These are phyloP conservation scores for Scolopax rusticola DNA, from an alignment of 2,797 vertebrate species.

Conservation along the genomic window DNA sequence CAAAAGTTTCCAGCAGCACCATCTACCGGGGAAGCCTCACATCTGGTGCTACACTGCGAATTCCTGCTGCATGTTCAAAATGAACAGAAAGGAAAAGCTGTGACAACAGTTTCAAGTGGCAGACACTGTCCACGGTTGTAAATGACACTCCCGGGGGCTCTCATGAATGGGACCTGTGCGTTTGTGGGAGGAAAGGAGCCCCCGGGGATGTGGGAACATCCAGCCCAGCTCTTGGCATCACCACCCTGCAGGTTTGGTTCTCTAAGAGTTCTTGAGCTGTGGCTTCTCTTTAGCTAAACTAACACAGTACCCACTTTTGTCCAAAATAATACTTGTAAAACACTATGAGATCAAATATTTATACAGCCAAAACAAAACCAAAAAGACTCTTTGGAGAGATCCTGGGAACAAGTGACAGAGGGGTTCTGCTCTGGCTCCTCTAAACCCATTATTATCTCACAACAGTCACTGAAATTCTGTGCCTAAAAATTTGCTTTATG, in stretches of 20 bases:
- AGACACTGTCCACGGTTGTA: accelerated
- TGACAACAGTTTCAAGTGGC: accelerated
- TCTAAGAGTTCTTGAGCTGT: background rate
- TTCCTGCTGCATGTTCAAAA: accelerated
- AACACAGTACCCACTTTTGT: background rate
- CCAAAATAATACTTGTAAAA: background rate
- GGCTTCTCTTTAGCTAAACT: background rate
- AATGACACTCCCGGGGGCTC: background rate
- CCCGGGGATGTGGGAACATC: accelerated
- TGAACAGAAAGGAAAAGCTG: background rate
- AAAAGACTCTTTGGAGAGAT: background rate
- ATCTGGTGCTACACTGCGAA: accelerated
- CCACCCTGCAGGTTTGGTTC: background rate
- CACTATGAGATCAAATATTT: background rate
- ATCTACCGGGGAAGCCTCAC: slow-evolving; percentile 34
- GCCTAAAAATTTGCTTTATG: background rate
- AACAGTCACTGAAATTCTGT: background rate
- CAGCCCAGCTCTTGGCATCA: background rate
- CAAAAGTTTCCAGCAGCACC: slow-evolving; percentile 65
- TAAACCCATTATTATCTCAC: background rate
- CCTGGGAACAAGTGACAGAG: accelerated
- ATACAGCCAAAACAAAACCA: background rate
- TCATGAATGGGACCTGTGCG: accelerated
- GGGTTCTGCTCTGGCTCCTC: background rate
- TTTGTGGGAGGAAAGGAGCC: accelerated